Base-by-base conservation (phyloP, 2,797 vertebrate species). In the Crypturellus tataupa region DNA sequence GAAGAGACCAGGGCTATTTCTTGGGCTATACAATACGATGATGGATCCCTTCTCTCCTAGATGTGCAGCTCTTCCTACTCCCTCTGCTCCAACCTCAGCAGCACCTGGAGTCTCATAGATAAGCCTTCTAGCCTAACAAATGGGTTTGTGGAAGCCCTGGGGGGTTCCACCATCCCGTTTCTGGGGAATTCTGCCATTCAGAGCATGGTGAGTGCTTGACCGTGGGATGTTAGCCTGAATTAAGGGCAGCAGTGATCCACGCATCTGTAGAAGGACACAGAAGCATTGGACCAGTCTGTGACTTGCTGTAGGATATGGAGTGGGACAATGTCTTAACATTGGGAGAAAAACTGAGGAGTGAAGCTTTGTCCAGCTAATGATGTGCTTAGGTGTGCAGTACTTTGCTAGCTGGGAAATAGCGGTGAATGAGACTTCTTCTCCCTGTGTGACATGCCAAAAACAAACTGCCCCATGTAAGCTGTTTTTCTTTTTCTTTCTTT, bases 81-180 rank as follows among this genome's bases (percentile, higher is more conserved):
- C 24, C 94, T 98, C 49, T 97, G 96, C 94, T 98, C 98, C 96
- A 97, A 98, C 94, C 95, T 98, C 80, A 98, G 98, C 95, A 98
- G 98, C 83, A 97, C 97, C 60, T 98, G 98, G 98, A 98, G 98
- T 85, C 97, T 98, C 29, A 53, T 96, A 29, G 98, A 98, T 69
- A 96, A 97, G 33, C 58, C 96, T 44, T 90, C 96, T 18, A 87
- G 81, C 33, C 73, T 92, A 37, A 95, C 89, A 0, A 92, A 76
- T 44, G 93, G 94, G 47, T 19, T 91, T n/a, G 40, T 31, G 24
- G 94, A 95, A 56, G 31, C 56, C 0, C 60, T 90, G 56, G 94
- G 84, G 4, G 80, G 16, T 68, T 87, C 95, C 14, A 68, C 78
- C 23, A 60, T 88, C 0, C 31, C 89, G 0, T 89, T 93, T 7